Evolutionary conservation across 1,140 invertebrate genomes (phyloP).

Genomic region (Apis mellifera): Amel_HAv3.1 CM009937.2:2103001-2103500

Average conservation of each 20-base stretch:
- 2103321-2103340: constrained; percentile 69
- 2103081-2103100: too few species aligned
- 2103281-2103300: constrained; percentile 78
- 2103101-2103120: too few species aligned
- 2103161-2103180: too few species aligned
- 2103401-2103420: constrained; percentile 26
- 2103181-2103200: too few species aligned
- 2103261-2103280: constrained; percentile 78
- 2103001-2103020: too few species aligned
- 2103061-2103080: too few species aligned
- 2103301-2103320: constrained; percentile 79
- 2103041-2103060: too few species aligned
- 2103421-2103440: constrained; percentile 48
- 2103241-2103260: constrained; percentile 79
- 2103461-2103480: constrained; percentile 20
- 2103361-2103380: constrained; percentile 38
- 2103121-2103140: too few species aligned
- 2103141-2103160: too few species aligned
- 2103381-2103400: constrained; percentile 48
- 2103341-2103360: constrained; percentile 51
- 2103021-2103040: too few species aligned
- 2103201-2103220: not conserved
- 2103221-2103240: constrained; percentile 67
- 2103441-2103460: constrained; percentile 52
- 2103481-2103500: not conserved